Conservation (phyloP, 2,113 vertebrate species). For the Thymallus thymallus region DNA sequence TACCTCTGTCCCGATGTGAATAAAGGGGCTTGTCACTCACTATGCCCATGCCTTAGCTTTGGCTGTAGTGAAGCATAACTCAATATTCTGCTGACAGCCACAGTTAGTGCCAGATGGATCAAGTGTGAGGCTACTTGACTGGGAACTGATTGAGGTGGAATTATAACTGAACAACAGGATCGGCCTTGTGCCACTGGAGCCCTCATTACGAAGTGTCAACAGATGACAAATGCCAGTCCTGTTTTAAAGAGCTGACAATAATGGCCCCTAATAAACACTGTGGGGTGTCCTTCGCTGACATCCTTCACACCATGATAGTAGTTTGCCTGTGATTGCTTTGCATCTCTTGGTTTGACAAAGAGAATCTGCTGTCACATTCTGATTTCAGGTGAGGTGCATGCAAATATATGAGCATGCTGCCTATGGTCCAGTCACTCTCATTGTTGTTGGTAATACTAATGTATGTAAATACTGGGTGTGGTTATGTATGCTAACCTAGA, state of each 20-base stretch:
- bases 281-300: not conserved
- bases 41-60: not conserved
- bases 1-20: not conserved
- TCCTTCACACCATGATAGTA: not conserved
- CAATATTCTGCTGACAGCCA: slow-evolving; percentile 60
- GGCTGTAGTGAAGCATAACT: slow-evolving; percentile 29
- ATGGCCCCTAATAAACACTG: slow-evolving; percentile 20
- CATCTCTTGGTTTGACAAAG: too few relatives aligned
- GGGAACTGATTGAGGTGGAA: slow-evolving; percentile 34
- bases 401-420: too few relatives aligned
- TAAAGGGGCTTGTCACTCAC: not conserved
- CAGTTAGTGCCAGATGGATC: slow-evolving; percentile 50
- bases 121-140: slow-evolving; percentile 26
- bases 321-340: too few relatives aligned
- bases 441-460: too few relatives aligned
- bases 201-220: slow-evolving; percentile 58
- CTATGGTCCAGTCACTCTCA: too few relatives aligned
- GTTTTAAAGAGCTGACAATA: slow-evolving; percentile 42
- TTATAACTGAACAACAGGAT: slow-evolving; percentile 42
- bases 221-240: slow-evolving; percentile 45
- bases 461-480: too few relatives aligned
- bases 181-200: slow-evolving; percentile 33
- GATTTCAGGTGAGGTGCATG: too few relatives aligned
- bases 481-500: too few relatives aligned
- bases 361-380: too few relatives aligned